Percentiles rank a stretch among this genome's conserved stretches.
Evolutionary conservation across 2,113 vertebrate genomes (phyloP).

Genomic region (Onychorhynchus coronatus): DNA sequence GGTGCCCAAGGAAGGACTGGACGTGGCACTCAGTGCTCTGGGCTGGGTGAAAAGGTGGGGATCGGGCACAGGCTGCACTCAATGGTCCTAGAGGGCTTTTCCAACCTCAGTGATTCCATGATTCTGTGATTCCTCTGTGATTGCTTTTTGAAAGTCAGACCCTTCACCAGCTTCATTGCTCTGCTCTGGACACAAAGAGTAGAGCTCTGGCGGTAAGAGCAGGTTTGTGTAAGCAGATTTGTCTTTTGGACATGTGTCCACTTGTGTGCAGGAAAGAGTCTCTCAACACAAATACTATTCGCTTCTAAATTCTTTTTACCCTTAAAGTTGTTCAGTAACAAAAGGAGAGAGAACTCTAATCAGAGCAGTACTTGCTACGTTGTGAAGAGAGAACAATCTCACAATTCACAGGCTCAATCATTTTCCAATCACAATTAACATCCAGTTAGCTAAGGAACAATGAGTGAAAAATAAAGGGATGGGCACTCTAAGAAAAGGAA

Average conservation of each 20-base stretch:
- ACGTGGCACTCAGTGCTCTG: neutral
- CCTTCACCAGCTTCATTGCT: neutral
- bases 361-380: neutral
- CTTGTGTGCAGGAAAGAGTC: neutral
- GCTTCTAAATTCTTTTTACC: neutral
- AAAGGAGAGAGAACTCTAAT: neutral
- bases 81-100: rapidly evolving
- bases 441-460: neutral
- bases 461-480: neutral
- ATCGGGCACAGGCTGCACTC: rapidly evolving
- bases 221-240: neutral
- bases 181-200: neutral
- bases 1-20: neutral
- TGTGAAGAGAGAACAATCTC: neutral
- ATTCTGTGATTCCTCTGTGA: neutral
- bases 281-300: neutral
- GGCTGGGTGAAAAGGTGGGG: neutral
- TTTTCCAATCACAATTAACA: conserved; percentile 25
- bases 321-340: neutral
- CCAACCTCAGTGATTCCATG: rapidly evolving
- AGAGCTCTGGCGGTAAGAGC: neutral
- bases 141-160: neutral
- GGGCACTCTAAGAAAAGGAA: neutral
- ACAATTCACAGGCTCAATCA: neutral
- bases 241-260: neutral